phyloP scores from a whole-genome alignment of 2,888 invertebrate genomes.

The Colostygia pectinataria region DNA sequence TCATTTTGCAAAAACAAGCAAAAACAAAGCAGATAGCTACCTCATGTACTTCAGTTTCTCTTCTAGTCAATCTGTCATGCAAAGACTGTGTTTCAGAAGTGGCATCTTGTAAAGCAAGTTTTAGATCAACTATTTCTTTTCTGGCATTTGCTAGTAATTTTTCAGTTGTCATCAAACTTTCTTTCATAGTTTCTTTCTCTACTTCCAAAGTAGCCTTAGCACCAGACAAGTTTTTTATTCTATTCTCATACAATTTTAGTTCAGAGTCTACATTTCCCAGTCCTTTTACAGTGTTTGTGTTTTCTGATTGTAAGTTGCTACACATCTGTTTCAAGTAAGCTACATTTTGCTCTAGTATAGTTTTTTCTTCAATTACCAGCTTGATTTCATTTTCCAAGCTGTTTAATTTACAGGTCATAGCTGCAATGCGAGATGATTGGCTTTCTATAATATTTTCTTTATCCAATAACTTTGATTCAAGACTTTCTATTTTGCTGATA shows the following conservation, averaged over 20 bases:
- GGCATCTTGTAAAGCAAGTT: conserved; percentile 85
- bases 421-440: conserved; percentile 62
- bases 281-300: conserved; percentile 47
- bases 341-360: conserved; percentile 69
- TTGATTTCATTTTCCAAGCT: conserved; percentile 72
- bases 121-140: conserved; percentile 85
- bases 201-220: conserved; percentile 85
- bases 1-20: too few species aligned
- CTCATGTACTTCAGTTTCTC: conserved; percentile 59
- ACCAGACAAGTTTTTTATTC: conserved; percentile 73
- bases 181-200: conserved; percentile 84
- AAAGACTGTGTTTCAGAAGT: conserved; percentile 84
- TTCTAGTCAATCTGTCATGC: conserved; percentile 67
- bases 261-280: conserved; percentile 64
- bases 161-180: conserved; percentile 83
- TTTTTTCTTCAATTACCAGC: conserved; percentile 69
- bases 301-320: conserved; percentile 60
- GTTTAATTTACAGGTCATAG: conserved; percentile 66
- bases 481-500: conserved; percentile 75
- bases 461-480: conserved; percentile 85
- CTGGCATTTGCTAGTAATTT: conserved; percentile 86
- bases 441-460: conserved; percentile 70
- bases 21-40: conserved; percentile 36
- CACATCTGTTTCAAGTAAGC: conserved; percentile 74
- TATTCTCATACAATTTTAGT: conserved; percentile 73